These are phyloP conservation scores for Aromia moschata DNA, from an alignment of 2,888 invertebrate species.

Conservation along the genomic window DNA sequence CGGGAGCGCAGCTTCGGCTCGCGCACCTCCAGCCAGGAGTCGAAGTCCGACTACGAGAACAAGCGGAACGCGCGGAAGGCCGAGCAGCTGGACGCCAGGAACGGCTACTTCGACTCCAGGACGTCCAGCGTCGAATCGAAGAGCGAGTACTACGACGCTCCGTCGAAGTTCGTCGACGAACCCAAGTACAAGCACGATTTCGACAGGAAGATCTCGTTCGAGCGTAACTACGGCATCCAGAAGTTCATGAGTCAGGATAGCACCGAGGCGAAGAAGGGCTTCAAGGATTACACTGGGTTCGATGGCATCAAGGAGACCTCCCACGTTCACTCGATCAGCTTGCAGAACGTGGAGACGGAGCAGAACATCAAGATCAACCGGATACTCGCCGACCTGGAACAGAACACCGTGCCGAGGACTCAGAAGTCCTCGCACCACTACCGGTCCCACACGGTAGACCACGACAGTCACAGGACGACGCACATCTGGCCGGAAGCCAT, in stretches of 20 bases:
- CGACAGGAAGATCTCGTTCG: conserved; percentile 61
- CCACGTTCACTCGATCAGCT: conserved; percentile 73
- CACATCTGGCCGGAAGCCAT: conserved; percentile 70
- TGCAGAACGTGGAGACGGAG: conserved; percentile 77
- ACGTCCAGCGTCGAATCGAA: conserved; percentile 76
- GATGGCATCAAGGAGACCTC: conserved; percentile 64
- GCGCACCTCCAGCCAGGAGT: conserved; percentile 75
- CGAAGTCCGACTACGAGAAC: conserved; percentile 66
- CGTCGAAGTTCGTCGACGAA: conserved; percentile 53
- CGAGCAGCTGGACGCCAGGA: conserved; percentile 50
- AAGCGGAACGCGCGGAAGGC: conserved; percentile 48
- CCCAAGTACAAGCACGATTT: conserved; percentile 48
- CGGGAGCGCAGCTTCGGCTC: conserved; percentile 64
- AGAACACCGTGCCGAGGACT: conserved; percentile 63
- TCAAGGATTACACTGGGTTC: conserved; percentile 42
- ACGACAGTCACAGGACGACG: conserved; percentile 52
- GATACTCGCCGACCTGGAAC: conserved; percentile 65
- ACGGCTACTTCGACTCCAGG: conserved; percentile 67
- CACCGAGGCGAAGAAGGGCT: conserved; percentile 33
- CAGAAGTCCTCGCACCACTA: conserved; percentile 48
- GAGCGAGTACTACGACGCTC: conserved; percentile 70
- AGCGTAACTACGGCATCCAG: conserved; percentile 61
- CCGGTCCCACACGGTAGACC: conserved; percentile 35
- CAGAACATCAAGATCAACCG: conserved; percentile 67
- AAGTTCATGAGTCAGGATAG: conserved; percentile 42